Conservation (phyloP, 2,888 invertebrate genomes). For the Drosophila cyrtoloma region DNA sequence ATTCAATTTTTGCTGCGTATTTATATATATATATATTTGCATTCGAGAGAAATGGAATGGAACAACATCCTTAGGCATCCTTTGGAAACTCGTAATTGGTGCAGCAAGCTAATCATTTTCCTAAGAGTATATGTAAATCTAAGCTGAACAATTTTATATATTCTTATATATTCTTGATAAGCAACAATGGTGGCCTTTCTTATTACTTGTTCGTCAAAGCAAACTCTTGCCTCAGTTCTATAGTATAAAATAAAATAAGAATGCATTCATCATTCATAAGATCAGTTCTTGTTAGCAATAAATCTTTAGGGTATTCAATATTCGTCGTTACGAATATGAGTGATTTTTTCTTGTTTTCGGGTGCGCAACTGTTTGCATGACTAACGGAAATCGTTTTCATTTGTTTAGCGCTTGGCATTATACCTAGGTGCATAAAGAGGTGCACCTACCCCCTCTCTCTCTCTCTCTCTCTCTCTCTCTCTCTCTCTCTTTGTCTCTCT, state of each 20-base stretch:
- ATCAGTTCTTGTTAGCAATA: background rate
- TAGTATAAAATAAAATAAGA: background rate
- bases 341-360: slow-evolving; percentile 9
- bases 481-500: background rate
- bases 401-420: slow-evolving; percentile 67
- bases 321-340: background rate
- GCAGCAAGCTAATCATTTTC: background rate
- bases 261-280: background rate
- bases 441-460: slow-evolving; percentile 6
- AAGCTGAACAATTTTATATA: background rate
- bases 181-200: background rate
- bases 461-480: background rate
- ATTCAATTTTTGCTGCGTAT: background rate
- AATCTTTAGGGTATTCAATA: background rate
- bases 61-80: background rate
- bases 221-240: background rate
- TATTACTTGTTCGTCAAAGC: background rate
- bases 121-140: background rate
- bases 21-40: background rate
- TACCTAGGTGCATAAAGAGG: slow-evolving; percentile 19
- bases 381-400: slow-evolving; percentile 77
- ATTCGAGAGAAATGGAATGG: background rate
- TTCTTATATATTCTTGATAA: background rate
- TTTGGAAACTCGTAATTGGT: background rate
- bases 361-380: slow-evolving; percentile 69